Evolutionary conservation across 2,113 vertebrate genomes (phyloP), one percentile per base, ranked within the genome.

Genomic region (Gopherus flavomarginatus): DNA sequence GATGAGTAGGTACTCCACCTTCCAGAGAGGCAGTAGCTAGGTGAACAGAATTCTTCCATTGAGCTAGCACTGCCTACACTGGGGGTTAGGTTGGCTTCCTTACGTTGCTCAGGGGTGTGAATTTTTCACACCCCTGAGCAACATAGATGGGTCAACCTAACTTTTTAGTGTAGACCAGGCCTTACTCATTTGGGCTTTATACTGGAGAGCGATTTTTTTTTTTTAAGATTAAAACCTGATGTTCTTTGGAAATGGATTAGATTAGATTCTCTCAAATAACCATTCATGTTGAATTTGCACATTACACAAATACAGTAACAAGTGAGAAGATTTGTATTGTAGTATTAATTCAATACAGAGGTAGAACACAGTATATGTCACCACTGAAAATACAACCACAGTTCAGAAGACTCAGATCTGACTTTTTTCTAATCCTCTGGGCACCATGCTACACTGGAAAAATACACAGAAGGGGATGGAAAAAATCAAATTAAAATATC

Each of bases 281-380:
- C 83, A 83, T 95, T 96, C 90, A 83, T 24, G 2, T 92, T 94
- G 93, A 93, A 97, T 96, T 94, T 81, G 83, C 90, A 88, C 11
- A 0, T 96, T 94, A 96, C 79, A 97, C 89, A 97, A 97, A 95
- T 92, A 95, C 93, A 95, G 96, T 95, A 97, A 97, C 95, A 97
- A 97, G 96, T 97, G 94, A 96, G 95, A 97, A 94, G 89, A 91
- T 83, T 95, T 97, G 95, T 93, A 96, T 88, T 95, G 90, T 94
- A 31, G 56, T 91, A 94, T 95, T 96, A 97, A 95, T 97, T 97
- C 90, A 96, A 93, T 24, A 86, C 96, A 97, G 97, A 35, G 62
- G 31, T 29, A 65, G 31, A 96, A 31, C 90, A 57, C 85, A 93
- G 79, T 92, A 92, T 93, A 90, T 95, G 83, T 95, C 94, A 95